A percentile compares a stretch with the other conserved stretches of the same genome.
phyloP scores from a whole-genome alignment of 2,113 vertebrate genomes.

The Panthera leo region DNA sequence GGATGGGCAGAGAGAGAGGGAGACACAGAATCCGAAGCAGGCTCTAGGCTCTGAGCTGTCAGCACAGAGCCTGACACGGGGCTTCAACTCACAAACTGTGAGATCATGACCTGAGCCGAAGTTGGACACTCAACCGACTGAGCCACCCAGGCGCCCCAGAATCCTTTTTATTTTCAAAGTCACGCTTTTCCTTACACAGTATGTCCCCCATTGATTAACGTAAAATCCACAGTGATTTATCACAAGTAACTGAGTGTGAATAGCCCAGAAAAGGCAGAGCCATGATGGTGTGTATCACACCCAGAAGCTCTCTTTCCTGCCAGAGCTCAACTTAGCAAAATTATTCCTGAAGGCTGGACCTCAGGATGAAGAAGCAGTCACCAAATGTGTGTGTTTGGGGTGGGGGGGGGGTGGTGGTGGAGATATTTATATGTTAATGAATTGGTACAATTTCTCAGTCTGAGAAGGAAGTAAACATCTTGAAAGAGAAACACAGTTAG shows the following conservation, averaged over 20 bases:
- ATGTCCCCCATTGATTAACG: background rate
- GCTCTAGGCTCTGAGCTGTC: too few species aligned
- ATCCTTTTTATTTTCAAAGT: background rate
- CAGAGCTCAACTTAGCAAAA: background rate
- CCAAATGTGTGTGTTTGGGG: background rate
- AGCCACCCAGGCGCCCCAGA: too few species aligned
- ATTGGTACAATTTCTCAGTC: background rate
- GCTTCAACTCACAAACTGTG: too few species aligned
- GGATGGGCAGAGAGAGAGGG: too few species aligned
- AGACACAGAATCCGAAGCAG: too few species aligned
- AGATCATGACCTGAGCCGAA: too few species aligned
- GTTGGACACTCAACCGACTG: too few species aligned
- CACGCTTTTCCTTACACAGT: background rate
- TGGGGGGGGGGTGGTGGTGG: accelerated
- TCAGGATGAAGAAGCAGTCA: background rate
- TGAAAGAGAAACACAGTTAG: background rate
- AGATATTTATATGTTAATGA: conserved; percentile 22
- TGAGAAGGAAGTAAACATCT: background rate
- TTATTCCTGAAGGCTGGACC: background rate
- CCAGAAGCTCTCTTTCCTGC: background rate
- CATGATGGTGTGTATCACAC: background rate
- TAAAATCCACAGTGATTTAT: background rate
- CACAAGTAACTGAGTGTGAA: background rate
- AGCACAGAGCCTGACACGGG: too few species aligned
- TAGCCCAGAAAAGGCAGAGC: background rate